Evolutionary conservation across 2,113 vertebrate genomes (phyloP).

Genomic region (Poecile atricapillus): DNA sequence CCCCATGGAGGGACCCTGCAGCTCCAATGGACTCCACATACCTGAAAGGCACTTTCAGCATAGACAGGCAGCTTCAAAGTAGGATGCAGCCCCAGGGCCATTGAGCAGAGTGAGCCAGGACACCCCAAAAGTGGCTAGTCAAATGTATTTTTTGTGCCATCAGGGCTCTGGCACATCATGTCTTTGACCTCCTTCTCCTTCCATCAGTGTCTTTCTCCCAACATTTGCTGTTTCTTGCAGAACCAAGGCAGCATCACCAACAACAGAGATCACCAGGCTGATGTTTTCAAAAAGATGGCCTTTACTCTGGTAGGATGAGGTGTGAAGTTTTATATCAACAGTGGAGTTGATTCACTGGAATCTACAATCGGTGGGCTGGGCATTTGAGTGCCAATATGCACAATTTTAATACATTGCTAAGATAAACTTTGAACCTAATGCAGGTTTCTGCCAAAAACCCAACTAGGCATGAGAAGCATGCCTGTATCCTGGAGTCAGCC

Average conservation of each 20-base stretch:
- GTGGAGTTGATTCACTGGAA: neutral
- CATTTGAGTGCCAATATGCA: neutral
- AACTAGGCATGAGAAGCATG: neutral
- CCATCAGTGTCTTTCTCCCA: neutral
- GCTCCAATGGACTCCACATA: accelerated
- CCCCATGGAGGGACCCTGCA: neutral
- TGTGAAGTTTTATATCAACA: neutral
- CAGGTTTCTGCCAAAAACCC: neutral
- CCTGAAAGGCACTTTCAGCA: neutral
- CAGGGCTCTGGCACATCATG: neutral
- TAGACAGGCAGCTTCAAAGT: neutral
- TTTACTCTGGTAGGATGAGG: neutral
- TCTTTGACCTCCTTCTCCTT: neutral
- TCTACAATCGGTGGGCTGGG: accelerated
- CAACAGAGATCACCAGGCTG: neutral
- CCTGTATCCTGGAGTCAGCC: accelerated
- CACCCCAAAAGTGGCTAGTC: accelerated
- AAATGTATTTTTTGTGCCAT: neutral
- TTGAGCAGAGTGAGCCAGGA: neutral
- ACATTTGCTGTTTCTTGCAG: neutral
- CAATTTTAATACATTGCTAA: neutral
- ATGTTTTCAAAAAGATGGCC: neutral
- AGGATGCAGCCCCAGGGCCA: neutral
- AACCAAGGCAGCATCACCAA: neutral
- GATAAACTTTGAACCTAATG: neutral